A percentile compares a stretch with the other conserved stretches of the same genome.
phyloP scores from a whole-genome alignment of 2,113 vertebrate species.

The Spilogale gracilis region DNA sequence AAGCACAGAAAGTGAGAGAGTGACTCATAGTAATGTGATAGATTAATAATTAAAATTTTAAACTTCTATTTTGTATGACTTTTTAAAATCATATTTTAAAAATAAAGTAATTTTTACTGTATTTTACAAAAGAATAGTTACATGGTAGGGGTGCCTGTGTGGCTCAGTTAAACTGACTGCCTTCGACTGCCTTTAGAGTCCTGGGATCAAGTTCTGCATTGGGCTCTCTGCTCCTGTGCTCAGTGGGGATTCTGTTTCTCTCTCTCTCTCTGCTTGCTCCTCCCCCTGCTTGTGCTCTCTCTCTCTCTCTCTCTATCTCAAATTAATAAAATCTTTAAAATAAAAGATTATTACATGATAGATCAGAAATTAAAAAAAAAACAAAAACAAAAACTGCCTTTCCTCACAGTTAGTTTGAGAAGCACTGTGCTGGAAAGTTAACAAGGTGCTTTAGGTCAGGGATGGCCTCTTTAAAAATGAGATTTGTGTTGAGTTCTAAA shows the following conservation, averaged over 20 bases:
- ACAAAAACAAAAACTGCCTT: neutral
- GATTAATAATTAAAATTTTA: neutral
- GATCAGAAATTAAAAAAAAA: neutral
- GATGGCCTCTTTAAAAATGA: neutral
- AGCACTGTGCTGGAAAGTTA: neutral
- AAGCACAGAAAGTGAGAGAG: neutral
- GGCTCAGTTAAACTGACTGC: neutral
- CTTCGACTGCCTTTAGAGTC: neutral
- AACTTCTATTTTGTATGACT: neutral
- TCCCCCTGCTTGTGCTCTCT: neutral
- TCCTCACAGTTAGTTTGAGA: neutral
- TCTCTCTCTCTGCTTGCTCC: neutral
- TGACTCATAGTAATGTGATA: neutral
- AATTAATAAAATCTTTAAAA: neutral
- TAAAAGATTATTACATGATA: neutral
- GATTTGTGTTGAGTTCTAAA: neutral
- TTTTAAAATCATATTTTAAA: neutral
- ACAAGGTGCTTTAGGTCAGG: neutral
- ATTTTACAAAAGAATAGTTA: conserved; percentile 36
- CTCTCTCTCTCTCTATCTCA: neutral
- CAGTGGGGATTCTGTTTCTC: neutral
- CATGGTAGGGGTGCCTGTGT: neutral
- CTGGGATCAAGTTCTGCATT: neutral
- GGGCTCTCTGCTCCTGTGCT: neutral
- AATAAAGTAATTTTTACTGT: neutral